These are phyloP conservation scores for Nomia melanderi DNA, from an alignment of 1,140 invertebrate species.

Conservation along the genomic window DNA sequence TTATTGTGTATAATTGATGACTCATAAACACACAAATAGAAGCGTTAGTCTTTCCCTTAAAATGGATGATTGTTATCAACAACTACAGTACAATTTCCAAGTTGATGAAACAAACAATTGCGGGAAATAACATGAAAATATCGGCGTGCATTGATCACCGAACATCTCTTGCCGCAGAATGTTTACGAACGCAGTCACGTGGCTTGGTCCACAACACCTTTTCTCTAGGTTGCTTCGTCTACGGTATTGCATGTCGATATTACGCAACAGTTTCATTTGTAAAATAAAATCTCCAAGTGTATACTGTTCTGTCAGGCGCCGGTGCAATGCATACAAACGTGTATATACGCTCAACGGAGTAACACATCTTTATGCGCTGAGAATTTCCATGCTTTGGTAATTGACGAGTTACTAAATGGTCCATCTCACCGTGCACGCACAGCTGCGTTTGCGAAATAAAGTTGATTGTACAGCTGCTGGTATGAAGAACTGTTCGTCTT, in stretches of 20 bases:
- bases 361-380: background rate
- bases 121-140: too few species aligned
- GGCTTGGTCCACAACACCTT: background rate
- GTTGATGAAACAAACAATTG: too few species aligned
- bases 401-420: background rate
- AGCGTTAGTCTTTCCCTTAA: too few species aligned
- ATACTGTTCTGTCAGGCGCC: too few species aligned
- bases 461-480: background rate
- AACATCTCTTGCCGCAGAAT: background rate
- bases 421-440: background rate
- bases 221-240: background rate
- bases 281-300: too few species aligned
- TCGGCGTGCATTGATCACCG: too few species aligned
- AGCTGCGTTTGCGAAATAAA: background rate
- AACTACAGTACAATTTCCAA: too few species aligned
- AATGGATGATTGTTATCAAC: too few species aligned
- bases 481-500: background rate
- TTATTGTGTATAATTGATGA: too few species aligned
- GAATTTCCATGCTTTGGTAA: background rate
- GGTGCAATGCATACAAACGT: background rate
- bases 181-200: background rate
- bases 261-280: background rate
- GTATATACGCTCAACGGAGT: background rate
- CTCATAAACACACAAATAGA: too few species aligned
- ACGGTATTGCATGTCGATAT: background rate